Percentiles rank a stretch among this genome's conserved stretches.
phyloP scores from a whole-genome alignment of 2,888 invertebrate genomes.

The Watsonalla cultraria region DNA sequence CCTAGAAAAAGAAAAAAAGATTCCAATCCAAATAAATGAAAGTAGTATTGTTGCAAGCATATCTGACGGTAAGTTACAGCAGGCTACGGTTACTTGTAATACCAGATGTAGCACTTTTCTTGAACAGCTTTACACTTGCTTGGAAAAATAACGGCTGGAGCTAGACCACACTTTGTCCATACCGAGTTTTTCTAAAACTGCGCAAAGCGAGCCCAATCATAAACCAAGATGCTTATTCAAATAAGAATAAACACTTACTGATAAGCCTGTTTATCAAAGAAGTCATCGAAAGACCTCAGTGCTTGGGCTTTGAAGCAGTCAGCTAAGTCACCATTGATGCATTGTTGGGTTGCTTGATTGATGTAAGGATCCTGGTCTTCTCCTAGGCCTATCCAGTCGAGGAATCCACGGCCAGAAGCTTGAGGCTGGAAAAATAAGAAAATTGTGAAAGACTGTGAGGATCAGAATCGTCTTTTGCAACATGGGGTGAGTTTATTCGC shows the following conservation, averaged over 20 bases:
- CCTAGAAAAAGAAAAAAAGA: constrained; percentile 27
- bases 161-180: too few species aligned
- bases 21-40: too few species aligned
- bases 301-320: constrained; percentile 92
- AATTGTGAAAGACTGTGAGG: not conserved
- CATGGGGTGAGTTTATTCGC: too few species aligned
- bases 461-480: too few species aligned
- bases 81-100: not conserved
- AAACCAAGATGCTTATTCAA: too few species aligned
- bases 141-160: not conserved
- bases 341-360: constrained; percentile 85
- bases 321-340: constrained; percentile 88
- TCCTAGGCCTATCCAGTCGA: constrained; percentile 90
- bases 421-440: constrained; percentile 52
- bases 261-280: constrained; percentile 83
- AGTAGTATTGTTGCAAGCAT: too few species aligned
- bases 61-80: not conserved
- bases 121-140: not conserved
- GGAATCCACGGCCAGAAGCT: constrained; percentile 82
- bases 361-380: constrained; percentile 89
- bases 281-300: constrained; percentile 85
- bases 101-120: too few species aligned
- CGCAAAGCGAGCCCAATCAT: too few species aligned
- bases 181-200: too few species aligned
- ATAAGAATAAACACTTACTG: constrained; percentile 43